Conservation (phyloP, 2,888 invertebrate species). For the Drosophila subquinaria region DNA sequence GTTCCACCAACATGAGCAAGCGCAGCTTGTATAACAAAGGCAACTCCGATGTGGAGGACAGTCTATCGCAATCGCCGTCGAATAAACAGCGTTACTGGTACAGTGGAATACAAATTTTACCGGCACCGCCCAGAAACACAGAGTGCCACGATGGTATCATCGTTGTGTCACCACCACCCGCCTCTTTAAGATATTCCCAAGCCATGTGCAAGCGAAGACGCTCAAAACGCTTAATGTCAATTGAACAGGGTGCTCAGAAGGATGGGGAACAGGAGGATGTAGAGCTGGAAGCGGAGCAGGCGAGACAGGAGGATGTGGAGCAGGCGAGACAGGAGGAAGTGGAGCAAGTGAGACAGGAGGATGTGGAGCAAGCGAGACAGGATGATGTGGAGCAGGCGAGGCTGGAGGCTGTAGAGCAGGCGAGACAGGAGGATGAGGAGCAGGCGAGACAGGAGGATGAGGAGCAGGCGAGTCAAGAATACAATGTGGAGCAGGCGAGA, state of each 20-base stretch:
- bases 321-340: no score
- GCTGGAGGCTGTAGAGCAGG: not conserved
- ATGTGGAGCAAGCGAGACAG: not conserved
- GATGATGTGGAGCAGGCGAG: not conserved
- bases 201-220: not conserved
- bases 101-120: conserved; percentile 6
- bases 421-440: not conserved
- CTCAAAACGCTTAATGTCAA: not conserved
- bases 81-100: no score
- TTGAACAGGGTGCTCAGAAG: no score
- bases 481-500: no score
- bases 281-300: no score
- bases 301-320: not conserved
- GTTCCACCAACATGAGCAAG: not conserved
- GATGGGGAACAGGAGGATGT: no score
- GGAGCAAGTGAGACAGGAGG: not conserved
- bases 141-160: not conserved
- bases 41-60: conserved; percentile 40
- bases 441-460: not conserved
- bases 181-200: conserved; percentile 5
- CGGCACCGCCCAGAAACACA: conserved; percentile 11
- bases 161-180: conserved; percentile 37
- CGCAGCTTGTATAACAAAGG: conserved; percentile 64
- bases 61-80: no score
- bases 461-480: no score